phyloP scores from a whole-genome alignment of 1,140 invertebrate species.

The Drosophila mayri region DNA sequence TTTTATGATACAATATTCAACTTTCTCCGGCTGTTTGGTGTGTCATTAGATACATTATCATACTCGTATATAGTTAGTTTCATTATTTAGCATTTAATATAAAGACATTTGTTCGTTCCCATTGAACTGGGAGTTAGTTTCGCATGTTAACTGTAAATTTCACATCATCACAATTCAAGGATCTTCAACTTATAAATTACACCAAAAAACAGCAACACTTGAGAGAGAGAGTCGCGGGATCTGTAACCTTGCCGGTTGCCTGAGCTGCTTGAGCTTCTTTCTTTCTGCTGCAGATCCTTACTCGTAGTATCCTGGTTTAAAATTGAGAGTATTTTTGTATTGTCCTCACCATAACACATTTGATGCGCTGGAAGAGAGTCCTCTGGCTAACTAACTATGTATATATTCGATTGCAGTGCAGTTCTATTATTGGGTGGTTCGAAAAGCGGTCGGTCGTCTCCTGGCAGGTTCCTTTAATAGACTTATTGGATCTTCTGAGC shows the following conservation, averaged over 20 bases:
- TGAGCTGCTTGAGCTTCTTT: not conserved
- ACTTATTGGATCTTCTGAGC: constrained; percentile 32
- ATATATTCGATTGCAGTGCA: constrained; percentile 35
- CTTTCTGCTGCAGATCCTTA: constrained; percentile 1
- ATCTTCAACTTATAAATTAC: constrained; percentile 79
- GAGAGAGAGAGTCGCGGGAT: constrained; percentile 6
- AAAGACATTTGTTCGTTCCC: constrained; percentile 83
- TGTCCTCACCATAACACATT: constrained; percentile 54
- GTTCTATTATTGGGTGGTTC: constrained; percentile 30
- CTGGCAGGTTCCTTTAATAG: constrained; percentile 44
- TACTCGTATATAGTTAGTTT: constrained; percentile 55
- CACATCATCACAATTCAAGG: constrained; percentile 85
- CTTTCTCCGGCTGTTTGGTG: not conserved
- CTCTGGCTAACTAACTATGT: constrained; percentile 26
- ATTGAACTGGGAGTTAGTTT: constrained; percentile 84
- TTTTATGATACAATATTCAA: constrained; percentile 31
- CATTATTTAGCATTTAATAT: constrained; percentile 69
- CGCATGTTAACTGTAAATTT: constrained; percentile 85
- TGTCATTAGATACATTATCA: constrained; percentile 49
- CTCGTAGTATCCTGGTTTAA: constrained; percentile 2
- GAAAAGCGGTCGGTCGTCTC: constrained; percentile 23
- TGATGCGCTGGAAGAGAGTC: constrained; percentile 55
- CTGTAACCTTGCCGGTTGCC: constrained; percentile 11
- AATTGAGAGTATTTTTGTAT: constrained; percentile 31
- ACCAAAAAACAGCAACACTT: constrained; percentile 51